phyloP scores from a whole-genome alignment of 1,140 invertebrate genomes.

The Coenobita brevimanus region DNA sequence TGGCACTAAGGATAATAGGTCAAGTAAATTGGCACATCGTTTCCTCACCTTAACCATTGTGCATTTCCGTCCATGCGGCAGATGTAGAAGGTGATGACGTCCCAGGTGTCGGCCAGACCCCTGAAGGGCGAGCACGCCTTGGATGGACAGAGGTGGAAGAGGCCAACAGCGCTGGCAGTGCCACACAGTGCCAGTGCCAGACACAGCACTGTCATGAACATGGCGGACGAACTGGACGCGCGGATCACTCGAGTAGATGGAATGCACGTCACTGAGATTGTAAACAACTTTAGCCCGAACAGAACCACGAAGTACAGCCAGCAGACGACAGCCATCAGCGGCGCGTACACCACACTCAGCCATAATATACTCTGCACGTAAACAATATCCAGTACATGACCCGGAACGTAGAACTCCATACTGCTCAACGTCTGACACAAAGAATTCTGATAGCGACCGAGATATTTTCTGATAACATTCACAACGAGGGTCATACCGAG shows the following conservation, averaged over 20 bases:
- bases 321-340: constrained; percentile 80
- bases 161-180: constrained; percentile 79
- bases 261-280: constrained; percentile 78
- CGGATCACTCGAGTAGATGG: constrained; percentile 84
- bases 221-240: constrained; percentile 81
- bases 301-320: constrained; percentile 72
- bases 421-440: constrained; percentile 71
- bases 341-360: constrained; percentile 89
- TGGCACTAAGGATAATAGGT: not conserved
- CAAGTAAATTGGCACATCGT: not conserved
- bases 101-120: constrained; percentile 79
- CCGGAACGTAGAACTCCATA: constrained; percentile 86
- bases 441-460: not conserved
- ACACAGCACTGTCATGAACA: constrained; percentile 50
- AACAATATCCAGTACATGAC: constrained; percentile 88
- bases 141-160: constrained; percentile 85
- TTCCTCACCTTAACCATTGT: constrained; percentile 43
- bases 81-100: constrained; percentile 34
- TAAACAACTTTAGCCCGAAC: constrained; percentile 90
- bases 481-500: constrained; percentile 78
- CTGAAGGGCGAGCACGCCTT: constrained; percentile 87
- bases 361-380: constrained; percentile 88
- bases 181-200: constrained; percentile 46
- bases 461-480: constrained; percentile 75
- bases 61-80: constrained; percentile 1